A percentile compares a stretch with the other conserved stretches of the same genome.
These are phyloP conservation scores for Gambusia affinis DNA, from an alignment of 2,113 vertebrate genomes.

Conservation along the genomic window DNA sequence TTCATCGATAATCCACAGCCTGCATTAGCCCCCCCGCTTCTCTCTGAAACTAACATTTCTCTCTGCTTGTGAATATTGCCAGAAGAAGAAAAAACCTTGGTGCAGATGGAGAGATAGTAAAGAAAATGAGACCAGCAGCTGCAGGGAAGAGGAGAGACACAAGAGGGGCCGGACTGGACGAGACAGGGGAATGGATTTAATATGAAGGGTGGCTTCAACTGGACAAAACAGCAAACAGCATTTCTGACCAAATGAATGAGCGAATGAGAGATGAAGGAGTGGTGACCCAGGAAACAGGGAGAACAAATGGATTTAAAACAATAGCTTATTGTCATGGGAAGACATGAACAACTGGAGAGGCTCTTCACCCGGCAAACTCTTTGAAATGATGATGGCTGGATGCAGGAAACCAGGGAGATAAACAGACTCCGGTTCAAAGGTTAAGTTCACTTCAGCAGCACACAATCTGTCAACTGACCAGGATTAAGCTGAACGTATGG, in stretches of 20 bases:
- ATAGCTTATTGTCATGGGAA: slow-evolving; percentile 36
- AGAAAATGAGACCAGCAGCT: slow-evolving; percentile 35
- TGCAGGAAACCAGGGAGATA: not conserved
- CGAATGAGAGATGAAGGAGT: slow-evolving; percentile 34
- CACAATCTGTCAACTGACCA: too few species aligned
- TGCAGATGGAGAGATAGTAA: slow-evolving; percentile 45
- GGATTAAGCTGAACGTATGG: too few species aligned
- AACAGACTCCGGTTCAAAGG: too few species aligned
- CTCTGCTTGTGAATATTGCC: slow-evolving; percentile 20
- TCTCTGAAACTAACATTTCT: slow-evolving; percentile 37
- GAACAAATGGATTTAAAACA: slow-evolving; percentile 36
- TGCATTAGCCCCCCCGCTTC: slow-evolving; percentile 14
- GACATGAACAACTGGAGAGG: not conserved
- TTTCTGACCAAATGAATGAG: not conserved
- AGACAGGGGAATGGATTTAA: slow-evolving; percentile 17
- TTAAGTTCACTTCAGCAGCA: not conserved
- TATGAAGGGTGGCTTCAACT: slow-evolving; percentile 11
- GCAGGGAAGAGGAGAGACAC: slow-evolving; percentile 23
- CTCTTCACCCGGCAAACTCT: slow-evolving; percentile 2
- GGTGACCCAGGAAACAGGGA: not conserved
- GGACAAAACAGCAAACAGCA: not conserved
- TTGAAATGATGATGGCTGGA: not conserved
- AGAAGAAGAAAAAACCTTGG: slow-evolving; percentile 15
- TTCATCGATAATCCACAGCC: slow-evolving; percentile 60
- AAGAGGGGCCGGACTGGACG: slow-evolving; percentile 19